A percentile compares a stretch with the other conserved stretches of the same genome.
These are phyloP conservation scores for Elephantulus edwardii DNA, from an alignment of 2,113 vertebrate species.

Conservation along the genomic window DNA sequence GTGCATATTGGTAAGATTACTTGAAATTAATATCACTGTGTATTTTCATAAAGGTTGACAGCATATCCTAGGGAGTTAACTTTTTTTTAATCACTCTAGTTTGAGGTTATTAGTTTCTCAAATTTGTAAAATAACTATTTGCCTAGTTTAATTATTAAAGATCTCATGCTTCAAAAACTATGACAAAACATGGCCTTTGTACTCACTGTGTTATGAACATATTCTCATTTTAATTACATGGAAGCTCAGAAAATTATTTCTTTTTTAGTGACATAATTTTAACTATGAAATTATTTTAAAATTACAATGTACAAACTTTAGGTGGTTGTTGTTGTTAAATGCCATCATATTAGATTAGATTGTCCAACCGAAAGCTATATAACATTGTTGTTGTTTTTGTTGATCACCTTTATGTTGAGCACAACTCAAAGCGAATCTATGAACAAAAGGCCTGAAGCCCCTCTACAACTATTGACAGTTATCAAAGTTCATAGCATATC, in stretches of 20 bases:
- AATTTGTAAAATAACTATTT: constrained; percentile 65
- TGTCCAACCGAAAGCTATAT: too few species aligned
- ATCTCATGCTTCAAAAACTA: constrained; percentile 48
- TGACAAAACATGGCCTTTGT: background rate
- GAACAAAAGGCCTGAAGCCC: too few species aligned
- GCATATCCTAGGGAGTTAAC: constrained; percentile 53
- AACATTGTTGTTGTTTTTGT: too few species aligned
- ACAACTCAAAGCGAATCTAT: too few species aligned
- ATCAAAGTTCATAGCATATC: too few species aligned
- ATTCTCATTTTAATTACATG: background rate
- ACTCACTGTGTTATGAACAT: background rate
- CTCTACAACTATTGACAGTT: too few species aligned
- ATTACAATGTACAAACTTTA: background rate
- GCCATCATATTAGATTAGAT: too few species aligned
- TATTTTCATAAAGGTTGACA: constrained; percentile 64
- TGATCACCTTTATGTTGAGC: too few species aligned
- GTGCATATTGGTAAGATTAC: background rate
- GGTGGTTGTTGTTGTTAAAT: too few species aligned
- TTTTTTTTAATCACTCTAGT: constrained; percentile 45
- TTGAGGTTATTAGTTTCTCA: constrained; percentile 16
- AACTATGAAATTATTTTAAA: background rate
- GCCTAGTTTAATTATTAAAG: constrained; percentile 57
- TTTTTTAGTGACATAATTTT: background rate
- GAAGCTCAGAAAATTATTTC: background rate
- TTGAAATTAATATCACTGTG: background rate